Evolutionary conservation across 2,888 invertebrate genomes (phyloP), one percentile per base, ranked within the genome.

Genomic region (Machimus atricapillus): DNA sequence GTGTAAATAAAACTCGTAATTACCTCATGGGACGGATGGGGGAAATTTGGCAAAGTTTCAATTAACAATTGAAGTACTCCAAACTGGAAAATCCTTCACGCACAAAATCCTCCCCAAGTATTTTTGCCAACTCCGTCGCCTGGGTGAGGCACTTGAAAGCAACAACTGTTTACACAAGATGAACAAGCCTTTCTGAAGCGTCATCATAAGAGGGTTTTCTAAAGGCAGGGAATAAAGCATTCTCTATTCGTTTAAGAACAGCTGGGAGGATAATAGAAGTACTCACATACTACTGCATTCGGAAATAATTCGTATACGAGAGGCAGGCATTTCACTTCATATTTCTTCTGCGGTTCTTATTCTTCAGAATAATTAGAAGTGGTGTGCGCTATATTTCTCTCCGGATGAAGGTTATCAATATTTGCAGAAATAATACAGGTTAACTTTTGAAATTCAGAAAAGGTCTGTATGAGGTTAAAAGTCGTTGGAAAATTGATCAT

Each of bases 161-260:
- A 78, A 78, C 78, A 78, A 78, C 78, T 78, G 78, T 78, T 37
- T 78, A 43, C 40, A 43, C 78, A 78, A 78, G 40, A 37, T 40
- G 40, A 78, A 78, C 43, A 78, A 78, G 78, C 40, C 43, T 43
- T 78, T 40, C 43, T 78, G 37, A 78, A 78, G 78, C 43, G 78
- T 23, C 78, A 43, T 78, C 78, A 37, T 43, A 46, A 78, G 78
- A 9, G 43, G 43, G 19, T 12, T 78, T 78, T 78, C 78, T 78
- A 78, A 78, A 78, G 66, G 66, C 66, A 66, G 78, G 43, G 78
- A 78, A 78, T 43, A 78, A 78, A 78, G 43, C 78, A 23, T 43
- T 19, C 78, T 46, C 43, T 46, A 78, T 78, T 78, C 78, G 40
- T 78, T 78, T 78, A 78, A 23, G 78, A 78, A 78, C 78, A 78